Conservation (phyloP, 2,113 vertebrate genomes). For the Aegotheles bennettii region DNA sequence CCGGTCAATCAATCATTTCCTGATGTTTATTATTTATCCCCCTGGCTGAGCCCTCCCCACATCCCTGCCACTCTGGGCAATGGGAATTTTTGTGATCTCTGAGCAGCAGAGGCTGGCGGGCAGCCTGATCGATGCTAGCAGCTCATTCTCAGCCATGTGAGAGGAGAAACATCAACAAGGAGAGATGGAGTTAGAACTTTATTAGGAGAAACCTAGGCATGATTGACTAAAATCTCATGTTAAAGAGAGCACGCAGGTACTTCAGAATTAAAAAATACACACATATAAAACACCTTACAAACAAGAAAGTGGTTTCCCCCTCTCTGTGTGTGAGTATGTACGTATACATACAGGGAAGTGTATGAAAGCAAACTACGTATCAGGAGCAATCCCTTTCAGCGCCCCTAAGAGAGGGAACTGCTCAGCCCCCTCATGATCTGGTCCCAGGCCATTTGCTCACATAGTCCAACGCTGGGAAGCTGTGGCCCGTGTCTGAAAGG, state of each 20-base stretch:
- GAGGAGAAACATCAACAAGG: background rate
- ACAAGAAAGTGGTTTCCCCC: background rate
- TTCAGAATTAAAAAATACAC: constrained; percentile 38
- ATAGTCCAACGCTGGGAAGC: background rate
- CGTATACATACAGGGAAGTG: background rate
- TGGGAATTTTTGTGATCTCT: constrained; percentile 5
- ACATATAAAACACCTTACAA: constrained; percentile 37
- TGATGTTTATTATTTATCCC: constrained; percentile 23
- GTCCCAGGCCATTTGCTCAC: background rate
- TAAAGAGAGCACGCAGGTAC: constrained; percentile 19
- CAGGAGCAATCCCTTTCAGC: background rate
- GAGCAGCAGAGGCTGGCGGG: constrained; percentile 1
- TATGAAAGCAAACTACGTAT: background rate
- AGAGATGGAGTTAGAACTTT: constrained; percentile 48
- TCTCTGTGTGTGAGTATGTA: background rate
- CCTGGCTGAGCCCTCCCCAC: background rate
- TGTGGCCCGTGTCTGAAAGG: background rate
- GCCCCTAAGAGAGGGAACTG: background rate
- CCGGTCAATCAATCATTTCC: constrained; percentile 37
- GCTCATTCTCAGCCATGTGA: background rate
- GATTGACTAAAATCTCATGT: background rate
- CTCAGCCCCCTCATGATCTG: background rate
- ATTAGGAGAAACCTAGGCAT: constrained; percentile 50
- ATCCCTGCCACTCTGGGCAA: background rate
- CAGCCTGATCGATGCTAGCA: background rate